Percentiles rank a stretch among this genome's conserved stretches.
Evolutionary conservation across 2,797 vertebrate species (phyloP).

Genomic region (Enteromius fasciolatus): DNA sequence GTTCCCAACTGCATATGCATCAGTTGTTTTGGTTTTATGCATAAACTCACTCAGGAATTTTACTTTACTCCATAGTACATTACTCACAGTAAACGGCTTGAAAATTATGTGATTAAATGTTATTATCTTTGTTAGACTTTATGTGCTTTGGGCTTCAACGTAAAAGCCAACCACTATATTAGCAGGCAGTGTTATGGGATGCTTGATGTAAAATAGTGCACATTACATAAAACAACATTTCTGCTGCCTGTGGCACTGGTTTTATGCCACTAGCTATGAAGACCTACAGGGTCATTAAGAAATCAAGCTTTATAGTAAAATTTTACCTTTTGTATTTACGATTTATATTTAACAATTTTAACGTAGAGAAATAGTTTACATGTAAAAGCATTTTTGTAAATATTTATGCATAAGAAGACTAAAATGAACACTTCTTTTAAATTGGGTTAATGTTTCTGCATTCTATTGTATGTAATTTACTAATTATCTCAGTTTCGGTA

Average conservation of each 20-base stretch:
- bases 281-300: neutral
- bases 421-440: neutral
- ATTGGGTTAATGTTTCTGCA: neutral
- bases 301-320: neutral
- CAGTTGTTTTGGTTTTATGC: conserved; percentile 24
- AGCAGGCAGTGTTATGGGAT: neutral
- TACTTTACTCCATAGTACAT: neutral
- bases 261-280: neutral
- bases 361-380: neutral
- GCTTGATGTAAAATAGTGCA: neutral
- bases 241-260: neutral
- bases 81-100: neutral
- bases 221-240: conserved; percentile 9
- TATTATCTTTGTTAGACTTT: conserved; percentile 14
- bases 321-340: neutral
- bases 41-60: neutral
- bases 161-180: conserved; percentile 7
- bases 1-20: neutral
- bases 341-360: neutral
- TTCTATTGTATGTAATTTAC: neutral
- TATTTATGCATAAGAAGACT: neutral
- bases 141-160: neutral
- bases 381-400: neutral
- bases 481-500: neutral
- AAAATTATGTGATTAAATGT: conserved; percentile 11